Evolutionary conservation across 2,797 vertebrate genomes (phyloP), one percentile per base, ranked within the genome.

Genomic region (Chaunax sp.): DNA sequence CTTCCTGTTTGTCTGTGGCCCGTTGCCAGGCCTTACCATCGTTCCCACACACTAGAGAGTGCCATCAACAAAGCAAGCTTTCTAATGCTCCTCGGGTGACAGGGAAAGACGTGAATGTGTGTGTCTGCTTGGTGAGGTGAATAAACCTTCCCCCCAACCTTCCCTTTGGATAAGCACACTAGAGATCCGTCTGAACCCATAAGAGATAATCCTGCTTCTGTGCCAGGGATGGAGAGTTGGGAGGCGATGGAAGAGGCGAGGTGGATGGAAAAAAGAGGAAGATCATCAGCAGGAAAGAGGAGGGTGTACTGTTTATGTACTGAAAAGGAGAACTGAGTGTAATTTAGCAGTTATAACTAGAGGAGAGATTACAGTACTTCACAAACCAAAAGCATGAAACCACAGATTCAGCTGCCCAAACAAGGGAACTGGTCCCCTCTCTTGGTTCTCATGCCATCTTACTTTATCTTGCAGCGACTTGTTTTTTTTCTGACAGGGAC

Each of bases 151-250:
- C 37, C 18, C 58, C 57, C 54, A 65, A 37, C 38, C 45, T 66
- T 51, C 55, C 35, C 41, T 77, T 58, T 57, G 75, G 44, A 59
- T 76, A 65, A 81, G 56, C 63, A 69, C 63, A 60, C 56, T 72
- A 58, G 72, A 85, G 75, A 77, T 59, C 55, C 19, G 64, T 72
- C 71, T 75, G 46, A 80, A 87, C 77, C 77, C 16, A n/a, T 66
- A 64, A 56, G 51, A 72, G 61, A 85, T 77, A 83, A 83, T 86
- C 75, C 77, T 43, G 35, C 77, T 59, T 84, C 72, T 87, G 56
- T 81, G 44, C 72, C 67, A 75, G 47, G 51, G 69, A 62, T 75
- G 64, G 47, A 71, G 72, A 53, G 61, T 30, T 38, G 44, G 28
- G 52, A 43, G 45, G 49, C 33, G 2, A 46, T 45, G 58, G 49